A percentile compares a stretch with the other conserved stretches of the same genome.
phyloP scores from a whole-genome alignment of 2,113 vertebrate species.

The Sitta europaea region DNA sequence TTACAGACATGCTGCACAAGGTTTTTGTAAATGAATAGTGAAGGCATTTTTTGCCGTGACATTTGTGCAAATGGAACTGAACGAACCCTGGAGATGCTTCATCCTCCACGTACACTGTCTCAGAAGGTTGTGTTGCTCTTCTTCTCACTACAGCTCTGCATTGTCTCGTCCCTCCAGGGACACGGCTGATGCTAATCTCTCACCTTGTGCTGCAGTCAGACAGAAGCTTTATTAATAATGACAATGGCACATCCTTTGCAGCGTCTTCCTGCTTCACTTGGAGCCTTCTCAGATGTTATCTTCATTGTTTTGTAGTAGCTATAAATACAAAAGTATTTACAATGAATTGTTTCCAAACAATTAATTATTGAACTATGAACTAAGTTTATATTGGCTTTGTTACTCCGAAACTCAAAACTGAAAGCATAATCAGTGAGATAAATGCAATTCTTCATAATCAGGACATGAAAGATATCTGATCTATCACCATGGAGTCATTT shows the following conservation, averaged over 20 bases:
- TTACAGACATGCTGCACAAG: not conserved
- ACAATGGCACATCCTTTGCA: slow-evolving; percentile 55
- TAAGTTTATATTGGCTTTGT: slow-evolving; percentile 16
- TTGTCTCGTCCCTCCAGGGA: slow-evolving; percentile 40
- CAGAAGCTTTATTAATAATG: slow-evolving; percentile 47
- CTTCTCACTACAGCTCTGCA: not conserved
- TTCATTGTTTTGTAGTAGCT: slow-evolving; percentile 46
- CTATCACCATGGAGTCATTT: not conserved
- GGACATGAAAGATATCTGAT: not conserved
- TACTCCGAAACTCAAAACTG: not conserved
- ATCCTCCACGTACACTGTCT: not conserved
- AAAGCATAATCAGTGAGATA: not conserved
- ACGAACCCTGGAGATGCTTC: not conserved
- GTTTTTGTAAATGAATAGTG: not conserved
- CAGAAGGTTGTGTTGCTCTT: not conserved
- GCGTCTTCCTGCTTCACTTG: slow-evolving; percentile 48
- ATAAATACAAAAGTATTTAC: slow-evolving; percentile 51
- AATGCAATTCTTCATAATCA: not conserved
- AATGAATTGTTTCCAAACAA: slow-evolving; percentile 39
- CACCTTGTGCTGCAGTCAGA: slow-evolving; percentile 21
- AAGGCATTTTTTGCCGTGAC: not conserved
- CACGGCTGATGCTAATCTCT: slow-evolving; percentile 43
- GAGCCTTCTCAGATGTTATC: slow-evolving; percentile 61
- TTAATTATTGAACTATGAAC: slow-evolving; percentile 30
- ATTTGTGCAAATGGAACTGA: not conserved